Base-by-base conservation (phyloP, 2,797 vertebrate genomes). In the Enteromius mattozi region DNA sequence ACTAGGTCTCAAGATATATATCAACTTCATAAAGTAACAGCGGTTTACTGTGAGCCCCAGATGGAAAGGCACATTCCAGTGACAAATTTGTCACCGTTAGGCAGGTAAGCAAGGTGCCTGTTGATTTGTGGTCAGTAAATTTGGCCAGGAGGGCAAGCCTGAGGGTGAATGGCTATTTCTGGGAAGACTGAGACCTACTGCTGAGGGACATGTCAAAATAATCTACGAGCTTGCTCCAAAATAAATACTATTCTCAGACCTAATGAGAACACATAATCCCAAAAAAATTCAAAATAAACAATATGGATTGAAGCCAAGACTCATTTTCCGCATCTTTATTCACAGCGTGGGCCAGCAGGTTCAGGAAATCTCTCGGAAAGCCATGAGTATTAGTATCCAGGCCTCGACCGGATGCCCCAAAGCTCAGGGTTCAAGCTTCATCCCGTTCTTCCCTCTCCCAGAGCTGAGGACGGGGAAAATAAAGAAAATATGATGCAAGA, bases 301-400 rank as follows among this genome's bases (percentile, higher is more conserved):
- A 85, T 78, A 27, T 85, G 78, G 80, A 84, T 82, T 66, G 72
- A 65, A 83, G 81, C 83, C 86, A 85, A 81, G 47, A 68, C 45
- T 12, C 4, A 19, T 42, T 78, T 82, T 88, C 87, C 37, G 17
- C 37, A 45, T 80, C 47, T 81, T 65, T 81, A 86, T 82, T 85
- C 56, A 66, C 59, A 74, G 80, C 69, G 84, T 56, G 63, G 78
- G 70, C 86, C 87, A 88, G 75, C 78, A 87, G 71, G 78, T 86
- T 85, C 87, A 86, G 89, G 89, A 90, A 90, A 90, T 90, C 87
- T 88, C 86, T 54, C 42, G 75, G 78, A 87, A 88, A 90, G 86
- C 86, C 78, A 80, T 19, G 68, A 86, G 89, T 54, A 86, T 90
- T 88, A 90, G 49, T 24, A 49, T 85, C 51, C 85, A 86, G 81